Percentiles rank a stretch among this genome's conserved stretches.
Conservation (phyloP, 2,797 vertebrate species). For the Amblyopsis hoosieri region DNA sequence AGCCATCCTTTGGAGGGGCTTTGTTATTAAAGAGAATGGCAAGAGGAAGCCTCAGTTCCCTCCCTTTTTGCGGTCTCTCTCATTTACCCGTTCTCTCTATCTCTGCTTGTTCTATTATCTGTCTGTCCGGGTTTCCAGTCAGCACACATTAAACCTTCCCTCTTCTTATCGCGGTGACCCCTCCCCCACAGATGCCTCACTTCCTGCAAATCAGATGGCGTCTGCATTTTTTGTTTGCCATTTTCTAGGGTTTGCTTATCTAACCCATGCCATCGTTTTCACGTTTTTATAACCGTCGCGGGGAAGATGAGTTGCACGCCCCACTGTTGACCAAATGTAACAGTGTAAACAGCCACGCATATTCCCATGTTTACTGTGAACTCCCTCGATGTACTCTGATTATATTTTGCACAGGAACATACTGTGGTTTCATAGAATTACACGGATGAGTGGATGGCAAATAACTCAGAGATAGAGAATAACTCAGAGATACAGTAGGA, state of each 20-base stretch:
- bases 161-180: conserved; percentile 57
- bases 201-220: conserved; percentile 21
- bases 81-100: conserved; percentile 33
- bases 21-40: background rate
- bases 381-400: conserved; percentile 13
- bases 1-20: conserved; percentile 31
- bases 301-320: conserved; percentile 37
- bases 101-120: conserved; percentile 42
- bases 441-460: background rate
- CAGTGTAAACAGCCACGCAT: conserved; percentile 35
- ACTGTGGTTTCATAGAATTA: background rate
- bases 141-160: conserved; percentile 21
- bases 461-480: too few relatives aligned
- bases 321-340: conserved; percentile 33
- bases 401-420: conserved; percentile 18
- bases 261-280: conserved; percentile 20
- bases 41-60: conserved; percentile 18
- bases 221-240: conserved; percentile 33
- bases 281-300: conserved; percentile 10
- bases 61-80: conserved; percentile 45
- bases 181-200: conserved; percentile 25
- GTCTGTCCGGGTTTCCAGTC: conserved; percentile 38
- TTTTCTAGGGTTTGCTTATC: conserved; percentile 30
- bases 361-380: conserved; percentile 23
- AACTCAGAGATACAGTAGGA: too few relatives aligned